Evolutionary conservation across 2,888 invertebrate species (phyloP), one percentile per base, ranked within the genome.

Genomic region (Smittia sp.): DNA sequence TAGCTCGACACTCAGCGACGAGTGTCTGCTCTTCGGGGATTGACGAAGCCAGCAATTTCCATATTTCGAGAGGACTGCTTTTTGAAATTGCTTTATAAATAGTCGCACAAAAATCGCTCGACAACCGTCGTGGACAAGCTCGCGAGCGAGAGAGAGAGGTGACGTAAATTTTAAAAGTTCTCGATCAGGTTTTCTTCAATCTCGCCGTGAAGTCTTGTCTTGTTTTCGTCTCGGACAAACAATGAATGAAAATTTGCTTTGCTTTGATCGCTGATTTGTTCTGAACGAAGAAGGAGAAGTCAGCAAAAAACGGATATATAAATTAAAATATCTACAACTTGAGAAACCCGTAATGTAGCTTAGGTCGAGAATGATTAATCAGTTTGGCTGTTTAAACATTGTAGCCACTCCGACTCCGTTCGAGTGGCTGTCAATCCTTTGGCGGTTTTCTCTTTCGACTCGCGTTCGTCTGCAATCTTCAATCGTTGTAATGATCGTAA

Each of bases 131-230:
- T 32, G 32, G 32, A 32, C 46, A 46, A 46, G n/a, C 46, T 6
- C 46, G 2, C 15, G 32, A 46, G 7, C 39, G 13, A 39, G 13
- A 39, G 39, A 39, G 39, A 39, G 46, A n/a, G 58, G 22, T 58
- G 58, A 58, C 58, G 58, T 58, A 58, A 58, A 58, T 58, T 58
- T 58, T 58, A 18, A 46, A 46, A 58, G 46, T 58, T 58, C 58
- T 58, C 58, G n/a, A 58, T 58, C 58, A 58, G 58, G 58, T 58
- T 58, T 46, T 58, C 58, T 58, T 18, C 58, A 22, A n/a, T 15
- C 18, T 18, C 22, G 22, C 58, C 58, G 20, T 58, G 58, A 22
- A 22, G 22, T 22, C 20, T 13, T 18, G 18, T 58, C 58, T 18
- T 58, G 58, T 58, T 58, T 58, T 46, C 46, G 46, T 46, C 46